Conservation (phyloP, 2,113 vertebrate genomes). For the Anas platyrhynchos region DNA sequence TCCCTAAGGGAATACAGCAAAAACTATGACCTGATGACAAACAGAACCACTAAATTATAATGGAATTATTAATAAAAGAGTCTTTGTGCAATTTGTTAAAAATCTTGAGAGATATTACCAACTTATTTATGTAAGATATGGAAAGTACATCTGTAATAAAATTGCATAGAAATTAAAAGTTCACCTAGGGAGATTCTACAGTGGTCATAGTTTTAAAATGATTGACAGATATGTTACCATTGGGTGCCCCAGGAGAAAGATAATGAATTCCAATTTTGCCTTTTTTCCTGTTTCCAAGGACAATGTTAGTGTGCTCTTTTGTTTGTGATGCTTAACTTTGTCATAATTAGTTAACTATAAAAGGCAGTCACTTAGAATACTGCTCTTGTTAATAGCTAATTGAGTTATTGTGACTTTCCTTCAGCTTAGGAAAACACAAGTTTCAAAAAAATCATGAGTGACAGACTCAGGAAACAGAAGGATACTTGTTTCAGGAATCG, state of each 20-base stretch:
- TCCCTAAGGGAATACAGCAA: neutral
- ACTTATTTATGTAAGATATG: slow-evolving; percentile 27
- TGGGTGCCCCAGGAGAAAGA: neutral
- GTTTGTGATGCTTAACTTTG: slow-evolving; percentile 26
- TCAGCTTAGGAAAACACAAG: neutral
- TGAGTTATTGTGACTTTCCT: slow-evolving; percentile 21
- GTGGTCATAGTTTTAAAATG: slow-evolving; percentile 44
- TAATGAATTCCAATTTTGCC: slow-evolving; percentile 45
- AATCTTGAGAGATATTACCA: slow-evolving; percentile 10
- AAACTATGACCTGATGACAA: slow-evolving; percentile 23
- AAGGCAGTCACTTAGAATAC: slow-evolving; percentile 7
- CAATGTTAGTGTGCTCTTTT: slow-evolving; percentile 2
- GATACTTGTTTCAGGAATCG: neutral
- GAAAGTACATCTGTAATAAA: slow-evolving; percentile 11
- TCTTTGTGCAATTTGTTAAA: neutral
- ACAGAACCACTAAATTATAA: neutral
- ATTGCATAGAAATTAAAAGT: slow-evolving; percentile 42
- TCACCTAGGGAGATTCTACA: neutral
- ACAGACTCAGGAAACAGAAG: neutral
- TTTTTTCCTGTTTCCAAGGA: slow-evolving; percentile 50
- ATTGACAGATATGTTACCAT: slow-evolving; percentile 48
- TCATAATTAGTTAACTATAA: neutral
- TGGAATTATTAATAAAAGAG: slow-evolving; percentile 13
- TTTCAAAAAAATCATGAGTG: neutral
- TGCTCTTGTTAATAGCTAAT: neutral